A percentile compares a stretch with the other conserved stretches of the same genome.
phyloP scores from a whole-genome alignment of 2,113 vertebrate species.

The Illadopsis cleaveri region DNA sequence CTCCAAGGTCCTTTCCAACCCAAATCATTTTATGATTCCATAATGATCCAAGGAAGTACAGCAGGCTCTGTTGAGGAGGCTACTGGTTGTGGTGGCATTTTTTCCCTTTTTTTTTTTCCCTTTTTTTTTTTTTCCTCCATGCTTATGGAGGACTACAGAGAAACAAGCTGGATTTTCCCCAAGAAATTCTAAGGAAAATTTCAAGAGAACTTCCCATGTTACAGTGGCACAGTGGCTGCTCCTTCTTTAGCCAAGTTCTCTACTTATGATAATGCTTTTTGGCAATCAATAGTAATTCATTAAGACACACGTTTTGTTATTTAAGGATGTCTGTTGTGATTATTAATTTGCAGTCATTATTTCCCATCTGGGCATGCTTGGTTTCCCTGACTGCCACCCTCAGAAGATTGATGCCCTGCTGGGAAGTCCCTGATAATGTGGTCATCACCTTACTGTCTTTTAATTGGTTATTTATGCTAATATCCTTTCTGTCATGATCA shows the following conservation, averaged over 20 bases:
- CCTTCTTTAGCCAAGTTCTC: not conserved
- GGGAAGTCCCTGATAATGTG: not conserved
- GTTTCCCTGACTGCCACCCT: not conserved
- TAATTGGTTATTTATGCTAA: not conserved
- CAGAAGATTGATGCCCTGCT: not conserved
- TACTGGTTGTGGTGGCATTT: not conserved
- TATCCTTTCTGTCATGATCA: not conserved
- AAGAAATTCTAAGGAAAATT: not conserved
- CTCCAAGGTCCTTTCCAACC: not conserved
- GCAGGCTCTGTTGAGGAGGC: not conserved
- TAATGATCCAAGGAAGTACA: not conserved
- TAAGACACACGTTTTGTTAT: not conserved
- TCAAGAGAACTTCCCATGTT: not conserved
- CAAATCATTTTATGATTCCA: not conserved
- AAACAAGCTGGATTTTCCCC: not conserved
- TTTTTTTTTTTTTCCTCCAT: not conserved
- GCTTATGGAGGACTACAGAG: not conserved
- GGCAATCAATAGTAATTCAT: not conserved
- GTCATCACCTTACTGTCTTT: not conserved
- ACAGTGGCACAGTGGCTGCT: not conserved
- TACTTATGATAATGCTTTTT: not conserved
- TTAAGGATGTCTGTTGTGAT: not conserved
- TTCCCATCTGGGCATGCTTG: not conserved
- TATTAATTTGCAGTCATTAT: not conserved
- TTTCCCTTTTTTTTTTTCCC: not conserved